A percentile compares a stretch with the other conserved stretches of the same genome.
Evolutionary conservation across 2,797 vertebrate genomes (phyloP).

Genomic region (Sebastes taczanowskii): DNA sequence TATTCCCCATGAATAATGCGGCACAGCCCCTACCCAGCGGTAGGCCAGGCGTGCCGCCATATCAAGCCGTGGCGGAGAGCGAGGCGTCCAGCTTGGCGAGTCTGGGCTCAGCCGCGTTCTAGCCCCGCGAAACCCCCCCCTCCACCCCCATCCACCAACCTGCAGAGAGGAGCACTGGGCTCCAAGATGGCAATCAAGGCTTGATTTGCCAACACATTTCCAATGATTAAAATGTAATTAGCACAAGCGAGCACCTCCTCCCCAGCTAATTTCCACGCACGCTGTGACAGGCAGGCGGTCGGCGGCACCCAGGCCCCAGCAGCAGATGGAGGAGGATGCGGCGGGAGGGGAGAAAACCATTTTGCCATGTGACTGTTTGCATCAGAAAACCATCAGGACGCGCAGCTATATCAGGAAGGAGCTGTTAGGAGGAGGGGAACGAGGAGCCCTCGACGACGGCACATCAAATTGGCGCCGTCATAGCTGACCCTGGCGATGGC

Average conservation of each 20-base stretch:
- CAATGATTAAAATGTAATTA: conserved; percentile 99
- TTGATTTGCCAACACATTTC: conserved; percentile 99
- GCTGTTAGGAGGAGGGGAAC: conserved; percentile 61
- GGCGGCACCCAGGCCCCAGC: conserved; percentile 94
- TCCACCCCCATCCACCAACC: conserved; percentile 79
- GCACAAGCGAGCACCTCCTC: conserved; percentile 99
- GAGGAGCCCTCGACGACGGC: conserved; percentile 89
- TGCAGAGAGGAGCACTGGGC: conserved; percentile 90
- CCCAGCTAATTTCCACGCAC: conserved; percentile 99
- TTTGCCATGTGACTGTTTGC: conserved; percentile 97
- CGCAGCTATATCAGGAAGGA: conserved; percentile 84
- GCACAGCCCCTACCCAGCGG: conserved; percentile 79
- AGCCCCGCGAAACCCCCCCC: conserved; percentile 80
- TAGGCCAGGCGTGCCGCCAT: conserved; percentile 68
- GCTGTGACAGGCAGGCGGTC: conserved; percentile 99
- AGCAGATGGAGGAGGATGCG: conserved; percentile 96
- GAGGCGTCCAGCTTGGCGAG: conserved; percentile 70
- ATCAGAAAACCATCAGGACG: conserved; percentile 98
- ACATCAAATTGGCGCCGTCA: conserved; percentile 93
- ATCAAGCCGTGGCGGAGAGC: conserved; percentile 56
- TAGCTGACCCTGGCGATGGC: conserved; percentile 92
- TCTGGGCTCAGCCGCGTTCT: conserved; percentile 79
- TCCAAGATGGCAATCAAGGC: conserved; percentile 99
- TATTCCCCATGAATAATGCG: conserved; percentile 91
- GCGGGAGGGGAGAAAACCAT: conserved; percentile 84